Evolutionary conservation across 2,888 invertebrate species (phyloP).

Genomic region (Anarsia innoxiella): DNA sequence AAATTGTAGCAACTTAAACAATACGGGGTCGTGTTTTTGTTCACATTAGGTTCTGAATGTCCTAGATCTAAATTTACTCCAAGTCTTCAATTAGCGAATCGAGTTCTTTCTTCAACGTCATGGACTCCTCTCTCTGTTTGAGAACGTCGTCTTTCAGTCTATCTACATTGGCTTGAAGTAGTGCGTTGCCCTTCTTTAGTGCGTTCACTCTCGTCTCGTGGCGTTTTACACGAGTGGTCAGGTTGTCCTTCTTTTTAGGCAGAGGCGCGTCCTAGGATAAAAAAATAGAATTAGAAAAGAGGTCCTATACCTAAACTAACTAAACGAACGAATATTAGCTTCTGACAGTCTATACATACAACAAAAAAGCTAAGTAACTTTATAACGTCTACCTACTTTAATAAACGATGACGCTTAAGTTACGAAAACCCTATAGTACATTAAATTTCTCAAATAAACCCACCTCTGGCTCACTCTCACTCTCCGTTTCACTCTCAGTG

Average conservation of each 20-base stretch:
- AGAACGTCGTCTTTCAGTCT: slow-evolving; percentile 89
- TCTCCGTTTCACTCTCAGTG: slow-evolving; percentile 79
- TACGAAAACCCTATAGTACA: too few species aligned
- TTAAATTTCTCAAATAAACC: too few species aligned
- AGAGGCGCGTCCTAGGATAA: slow-evolving; percentile 76
- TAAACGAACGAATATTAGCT: too few species aligned
- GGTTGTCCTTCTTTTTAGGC: slow-evolving; percentile 79
- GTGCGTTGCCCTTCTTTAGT: slow-evolving; percentile 90
- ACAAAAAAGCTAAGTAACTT: too few species aligned
- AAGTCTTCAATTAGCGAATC: slow-evolving; percentile 91
- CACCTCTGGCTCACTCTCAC: slow-evolving; percentile 80
- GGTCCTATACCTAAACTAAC: too few species aligned
- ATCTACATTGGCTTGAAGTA: slow-evolving; percentile 91
- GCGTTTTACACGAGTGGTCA: slow-evolving; percentile 79
- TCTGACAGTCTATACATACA: too few species aligned
- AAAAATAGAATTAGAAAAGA: too few species aligned
- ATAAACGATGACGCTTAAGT: too few species aligned
- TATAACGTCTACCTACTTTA: too few species aligned
- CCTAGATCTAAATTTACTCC: too few species aligned
- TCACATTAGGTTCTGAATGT: neutral
- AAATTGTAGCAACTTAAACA: too few species aligned
- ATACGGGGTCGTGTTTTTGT: neutral
- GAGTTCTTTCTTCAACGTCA: slow-evolving; percentile 85
- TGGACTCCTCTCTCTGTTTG: slow-evolving; percentile 87
- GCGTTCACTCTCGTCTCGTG: slow-evolving; percentile 87